phyloP scores from a whole-genome alignment of 1,140 invertebrate species.

The Stegodyphus dumicola region DNA sequence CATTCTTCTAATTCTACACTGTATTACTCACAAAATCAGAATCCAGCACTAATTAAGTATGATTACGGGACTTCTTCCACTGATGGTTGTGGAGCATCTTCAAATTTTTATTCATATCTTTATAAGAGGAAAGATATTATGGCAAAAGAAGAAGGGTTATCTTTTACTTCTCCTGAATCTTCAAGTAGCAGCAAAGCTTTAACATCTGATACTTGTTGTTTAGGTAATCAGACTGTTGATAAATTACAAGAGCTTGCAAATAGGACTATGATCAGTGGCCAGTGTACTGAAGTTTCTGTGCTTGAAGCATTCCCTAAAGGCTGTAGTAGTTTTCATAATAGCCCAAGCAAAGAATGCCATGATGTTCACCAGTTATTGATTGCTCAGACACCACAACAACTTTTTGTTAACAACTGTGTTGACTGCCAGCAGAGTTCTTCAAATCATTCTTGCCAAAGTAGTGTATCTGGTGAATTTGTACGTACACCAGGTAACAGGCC shows the following conservation, averaged over 20 bases:
- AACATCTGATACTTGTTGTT: conserved; percentile 51
- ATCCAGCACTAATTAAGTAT: conserved; percentile 30
- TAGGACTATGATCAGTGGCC: conserved; percentile 37
- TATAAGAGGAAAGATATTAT: conserved; percentile 27
- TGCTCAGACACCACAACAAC: conserved; percentile 39
- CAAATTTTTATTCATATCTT: conserved; percentile 33
- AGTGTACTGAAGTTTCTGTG: conserved; percentile 33
- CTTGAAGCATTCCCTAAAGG: conserved; percentile 48
- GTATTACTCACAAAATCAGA: conserved; percentile 37
- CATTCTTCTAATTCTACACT: conserved; percentile 22
- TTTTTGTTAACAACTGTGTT: conserved; percentile 46
- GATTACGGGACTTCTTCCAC: conserved; percentile 20
- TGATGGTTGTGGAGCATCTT: conserved; percentile 27
- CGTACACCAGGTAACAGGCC: conserved; percentile 73
- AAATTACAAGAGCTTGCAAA: conserved; percentile 56
- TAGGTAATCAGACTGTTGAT: conserved; percentile 56
- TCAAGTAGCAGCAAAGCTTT: conserved; percentile 12
- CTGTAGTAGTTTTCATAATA: conserved; percentile 47
- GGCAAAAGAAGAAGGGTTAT: background rate
- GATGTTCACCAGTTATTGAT: conserved; percentile 52
- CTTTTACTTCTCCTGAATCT: conserved; percentile 15
- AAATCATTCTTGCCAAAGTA: conserved; percentile 42
- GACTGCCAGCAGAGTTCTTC: conserved; percentile 47
- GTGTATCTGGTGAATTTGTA: conserved; percentile 61
- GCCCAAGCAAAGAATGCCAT: conserved; percentile 33